These are phyloP conservation scores for Mycalesis mineus DNA, from an alignment of 2,888 invertebrate species.

Conservation along the genomic window DNA sequence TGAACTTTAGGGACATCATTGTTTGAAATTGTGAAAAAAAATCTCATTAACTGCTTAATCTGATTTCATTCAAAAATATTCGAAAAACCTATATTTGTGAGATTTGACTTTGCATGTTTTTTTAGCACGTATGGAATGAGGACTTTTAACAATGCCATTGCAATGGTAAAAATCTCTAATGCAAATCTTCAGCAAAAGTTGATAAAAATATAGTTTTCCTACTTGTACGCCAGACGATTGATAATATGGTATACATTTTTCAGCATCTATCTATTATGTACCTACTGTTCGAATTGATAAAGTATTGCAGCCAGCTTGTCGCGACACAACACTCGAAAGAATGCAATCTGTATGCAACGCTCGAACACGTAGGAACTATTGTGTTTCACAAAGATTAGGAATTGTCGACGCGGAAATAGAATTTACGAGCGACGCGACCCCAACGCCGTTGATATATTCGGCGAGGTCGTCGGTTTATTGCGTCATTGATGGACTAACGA, in stretches of 20 bases:
- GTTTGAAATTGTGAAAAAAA: too few species aligned
- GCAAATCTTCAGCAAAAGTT: too few species aligned
- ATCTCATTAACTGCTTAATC: too few species aligned
- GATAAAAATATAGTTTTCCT: too few species aligned
- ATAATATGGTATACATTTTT: background rate
- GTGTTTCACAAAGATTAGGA: conserved; percentile 37
- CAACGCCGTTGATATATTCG: conserved; percentile 48
- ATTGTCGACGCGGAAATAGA: conserved; percentile 61
- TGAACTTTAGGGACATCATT: too few species aligned
- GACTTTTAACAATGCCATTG: too few species aligned
- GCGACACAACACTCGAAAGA: conserved; percentile 40
- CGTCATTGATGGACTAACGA: conserved; percentile 54
- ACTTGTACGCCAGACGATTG: background rate
- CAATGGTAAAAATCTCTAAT: too few species aligned
- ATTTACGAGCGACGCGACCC: conserved; percentile 57
- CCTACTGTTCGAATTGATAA: conserved; percentile 33
- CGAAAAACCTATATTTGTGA: too few species aligned
- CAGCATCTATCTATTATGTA: background rate
- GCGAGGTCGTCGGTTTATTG: conserved; percentile 52
- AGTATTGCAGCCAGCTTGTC: conserved; percentile 52
- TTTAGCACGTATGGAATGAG: too few species aligned
- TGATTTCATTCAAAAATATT: too few species aligned
- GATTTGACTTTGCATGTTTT: too few species aligned
- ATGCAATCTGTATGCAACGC: conserved; percentile 53
- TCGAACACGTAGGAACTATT: conserved; percentile 29